Evolutionary conservation across 2,888 invertebrate species (phyloP), one percentile per base, ranked within the genome.

Genomic region (Cryptops parisi): DNA sequence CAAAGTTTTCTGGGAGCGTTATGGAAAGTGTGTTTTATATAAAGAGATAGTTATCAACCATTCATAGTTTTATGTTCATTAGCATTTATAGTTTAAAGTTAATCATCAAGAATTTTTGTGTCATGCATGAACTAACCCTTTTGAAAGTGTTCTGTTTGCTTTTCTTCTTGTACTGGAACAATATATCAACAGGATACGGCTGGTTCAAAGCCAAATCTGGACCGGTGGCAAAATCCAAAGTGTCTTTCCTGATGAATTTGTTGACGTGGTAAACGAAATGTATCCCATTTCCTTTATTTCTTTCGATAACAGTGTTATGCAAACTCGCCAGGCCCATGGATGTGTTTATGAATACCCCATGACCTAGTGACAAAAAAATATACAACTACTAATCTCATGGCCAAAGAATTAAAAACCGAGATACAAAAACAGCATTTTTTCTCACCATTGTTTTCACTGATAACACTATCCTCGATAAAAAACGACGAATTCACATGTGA

Each of bases 281-380:
- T 52, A 96, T 72, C 24, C 94, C 94, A 68, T 94, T 93, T 1
- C 82, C 91, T 3, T 84, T 87, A 68, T 94, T 96, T 61, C 84
- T 82, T 58, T 78, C 78, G 12, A 94, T 75, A 46, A 77, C 72
- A 62, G 88, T 85, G 59, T 81, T 81, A 59, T 84, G 82, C 52
- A 94, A 74, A 60, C 79, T 79, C 5, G 84, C 77, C 65, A 83
- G 75, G 1, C 91, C 91, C 63, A 81, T 83, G 48, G 85, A 86
- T 59, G 86, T 87, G 72, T 93, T 91, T 41, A 91, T 78, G 70
- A 84, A 90, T 50, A 91, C 74, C 24, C 91, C 91, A 64, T 87
- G 84, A 55, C 91, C 89, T 76, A 23, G 19, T 22, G 24, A 19
- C 23, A n/a, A 48, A 38, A 3, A 38, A 21, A 33, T 33, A 33